These are phyloP conservation scores for Rhombomys opimus DNA, from an alignment of 2,113 vertebrate species.

Conservation along the genomic window DNA sequence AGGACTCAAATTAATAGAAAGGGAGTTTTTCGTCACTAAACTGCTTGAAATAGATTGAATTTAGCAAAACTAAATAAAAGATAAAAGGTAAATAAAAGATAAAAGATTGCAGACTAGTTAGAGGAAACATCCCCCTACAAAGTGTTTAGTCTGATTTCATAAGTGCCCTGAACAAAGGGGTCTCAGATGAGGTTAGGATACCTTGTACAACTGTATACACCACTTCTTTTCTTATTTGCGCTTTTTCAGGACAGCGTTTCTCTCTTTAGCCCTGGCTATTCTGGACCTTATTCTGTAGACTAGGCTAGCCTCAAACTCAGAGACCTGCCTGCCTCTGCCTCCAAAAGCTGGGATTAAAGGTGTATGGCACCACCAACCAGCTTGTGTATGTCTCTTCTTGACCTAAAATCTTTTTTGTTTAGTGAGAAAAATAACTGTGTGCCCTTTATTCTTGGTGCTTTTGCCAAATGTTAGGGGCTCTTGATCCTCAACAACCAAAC, in stretches of 20 bases:
- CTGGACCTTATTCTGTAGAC: background rate
- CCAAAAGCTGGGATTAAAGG: background rate
- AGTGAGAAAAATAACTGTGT: slow-evolving; percentile 57
- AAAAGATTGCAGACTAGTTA: slow-evolving; percentile 46
- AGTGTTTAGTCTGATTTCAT: slow-evolving; percentile 34
- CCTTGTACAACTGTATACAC: background rate
- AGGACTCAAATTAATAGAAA: slow-evolving; percentile 46
- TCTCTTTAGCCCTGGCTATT: background rate
- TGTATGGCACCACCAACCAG: background rate
- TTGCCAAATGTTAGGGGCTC: slow-evolving; percentile 3
- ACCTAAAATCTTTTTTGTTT: slow-evolving; percentile 55
- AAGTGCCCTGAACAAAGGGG: background rate
- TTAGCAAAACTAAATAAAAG: slow-evolving; percentile 51
- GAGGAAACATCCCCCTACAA: slow-evolving; percentile 18
- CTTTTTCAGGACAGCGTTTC: background rate
- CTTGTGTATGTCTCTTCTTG: slow-evolving; percentile 5
- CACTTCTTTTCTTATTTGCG: background rate
- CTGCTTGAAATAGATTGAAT: slow-evolving; percentile 53
- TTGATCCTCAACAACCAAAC: background rate
- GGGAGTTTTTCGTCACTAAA: slow-evolving; percentile 30
- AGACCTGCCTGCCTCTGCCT: background rate
- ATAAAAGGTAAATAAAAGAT: slow-evolving; percentile 6
- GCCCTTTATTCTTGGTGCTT: slow-evolving; percentile 39
- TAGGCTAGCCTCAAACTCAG: background rate
- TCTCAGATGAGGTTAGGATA: slow-evolving; percentile 22